These are phyloP conservation scores for Myotis daubentonii DNA, from an alignment of 2,797 vertebrate genomes.

Conservation along the genomic window DNA sequence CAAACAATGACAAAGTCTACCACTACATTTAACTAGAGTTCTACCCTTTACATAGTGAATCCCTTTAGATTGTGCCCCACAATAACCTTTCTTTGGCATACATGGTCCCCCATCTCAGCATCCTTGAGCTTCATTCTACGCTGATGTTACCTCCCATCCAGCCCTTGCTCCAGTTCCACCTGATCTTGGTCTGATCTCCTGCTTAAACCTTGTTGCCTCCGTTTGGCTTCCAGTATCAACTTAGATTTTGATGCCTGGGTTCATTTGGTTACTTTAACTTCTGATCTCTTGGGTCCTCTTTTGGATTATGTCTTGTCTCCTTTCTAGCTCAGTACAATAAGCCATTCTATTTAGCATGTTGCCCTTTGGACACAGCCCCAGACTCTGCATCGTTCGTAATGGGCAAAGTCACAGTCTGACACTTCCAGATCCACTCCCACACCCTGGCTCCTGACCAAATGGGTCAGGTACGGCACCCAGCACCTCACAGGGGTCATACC, in stretches of 20 bases:
- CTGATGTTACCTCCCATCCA: not conserved
- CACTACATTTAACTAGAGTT: not conserved
- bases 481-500: not conserved
- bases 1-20: not conserved
- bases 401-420: not conserved
- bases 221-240: not conserved
- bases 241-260: not conserved
- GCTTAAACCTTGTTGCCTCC: not conserved
- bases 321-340: not conserved
- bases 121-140: not conserved
- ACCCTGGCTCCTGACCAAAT: not conserved
- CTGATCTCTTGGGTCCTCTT: not conserved
- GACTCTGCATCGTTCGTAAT: not conserved
- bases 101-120: not conserved
- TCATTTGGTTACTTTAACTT: not conserved
- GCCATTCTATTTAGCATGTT: not conserved
- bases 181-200: not conserved
- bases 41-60: not conserved
- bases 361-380: not conserved
- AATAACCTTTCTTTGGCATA: not conserved
- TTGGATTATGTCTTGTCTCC: not conserved
- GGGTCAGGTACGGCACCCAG: not conserved
- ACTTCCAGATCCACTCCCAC: not conserved
- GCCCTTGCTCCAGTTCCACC: not conserved
- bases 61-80: too few relatives aligned